Base-by-base conservation (phyloP, 2,113 vertebrate genomes). In the Campylomormyrus tamandua region DNA sequence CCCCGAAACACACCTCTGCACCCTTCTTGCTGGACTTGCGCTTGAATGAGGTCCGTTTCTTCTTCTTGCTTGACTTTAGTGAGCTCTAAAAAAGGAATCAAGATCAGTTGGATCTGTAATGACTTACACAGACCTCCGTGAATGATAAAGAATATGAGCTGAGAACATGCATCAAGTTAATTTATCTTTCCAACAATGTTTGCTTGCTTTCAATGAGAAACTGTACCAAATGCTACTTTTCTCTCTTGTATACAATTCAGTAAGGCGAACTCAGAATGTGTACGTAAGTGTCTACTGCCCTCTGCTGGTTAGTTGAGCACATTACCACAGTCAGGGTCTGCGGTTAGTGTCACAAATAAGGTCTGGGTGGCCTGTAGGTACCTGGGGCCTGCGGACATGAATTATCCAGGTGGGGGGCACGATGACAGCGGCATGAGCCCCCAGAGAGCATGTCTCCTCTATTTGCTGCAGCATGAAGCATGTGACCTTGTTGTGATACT, bases 401-500 rank as follows among this genome's bases (percentile, higher is more conserved):
- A 99, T 95, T 94, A 99, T 98, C 98, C 98, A 99, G 91, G 97
- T 98, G 0, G 98, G 98, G 0, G 98, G 98, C 92, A 99, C 91
- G 0, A 99, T 97, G 4, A 99, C 97, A 0, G 98, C 97, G 0
- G 98, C 98, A 0, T 99, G 98, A 91, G 97, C 98, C 0, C 98
- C 98, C 56, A 99, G 95, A 0, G 97, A 97, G 93, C 98, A 99
- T 0, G 97, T 96, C 94, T 99, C 98, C 93, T 98, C 98, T 0
- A 99, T 99, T 94, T 98, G 98, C 95, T 98, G 98, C 93, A 99
- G 96, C 98, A 99, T 97, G 96, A 99, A 99, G 95, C 98, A 99
- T 0, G 97, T 97, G 90, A 99, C 98, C 95, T 99, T 99, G 95
- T 97, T 99, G 95, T 99, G 98, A 93, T 98, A 99, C 98, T 98